phyloP scores from a whole-genome alignment of 2,113 vertebrate genomes.

The Scomber japonicus region DNA sequence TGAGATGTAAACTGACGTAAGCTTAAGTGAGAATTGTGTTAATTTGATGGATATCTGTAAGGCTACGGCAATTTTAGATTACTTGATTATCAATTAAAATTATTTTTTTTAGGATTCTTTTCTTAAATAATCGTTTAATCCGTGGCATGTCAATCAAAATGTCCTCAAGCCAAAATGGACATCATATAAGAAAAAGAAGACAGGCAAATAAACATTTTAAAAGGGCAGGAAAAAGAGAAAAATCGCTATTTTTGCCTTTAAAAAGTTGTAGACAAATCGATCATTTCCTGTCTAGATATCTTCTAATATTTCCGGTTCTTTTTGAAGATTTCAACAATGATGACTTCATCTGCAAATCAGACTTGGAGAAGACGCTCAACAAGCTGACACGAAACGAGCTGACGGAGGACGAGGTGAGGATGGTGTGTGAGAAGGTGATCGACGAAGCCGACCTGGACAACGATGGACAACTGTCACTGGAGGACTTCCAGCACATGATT shows the following conservation, averaged over 20 bases:
- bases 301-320: not conserved
- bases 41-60: no score
- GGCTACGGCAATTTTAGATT: no score
- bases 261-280: no score
- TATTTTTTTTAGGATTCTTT: no score
- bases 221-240: not conserved
- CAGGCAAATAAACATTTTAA: not conserved
- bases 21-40: no score
- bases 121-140: no score
- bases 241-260: not conserved
- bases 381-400: constrained; percentile 94
- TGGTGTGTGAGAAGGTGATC: constrained; percentile 97
- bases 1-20: no score
- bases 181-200: not conserved
- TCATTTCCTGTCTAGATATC: not conserved
- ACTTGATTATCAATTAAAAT: no score
- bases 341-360: constrained; percentile 93
- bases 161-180: no score
- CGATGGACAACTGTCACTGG: constrained; percentile 92
- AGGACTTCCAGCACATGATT: constrained; percentile 98
- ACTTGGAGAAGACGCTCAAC: constrained; percentile 94
- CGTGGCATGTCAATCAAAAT: no score
- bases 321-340: constrained; percentile 94
- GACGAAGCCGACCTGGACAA: constrained; percentile 94
- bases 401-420: constrained; percentile 90